Base-by-base conservation (phyloP, 2,113 vertebrate species). In the Ictalurus furcatus region DNA sequence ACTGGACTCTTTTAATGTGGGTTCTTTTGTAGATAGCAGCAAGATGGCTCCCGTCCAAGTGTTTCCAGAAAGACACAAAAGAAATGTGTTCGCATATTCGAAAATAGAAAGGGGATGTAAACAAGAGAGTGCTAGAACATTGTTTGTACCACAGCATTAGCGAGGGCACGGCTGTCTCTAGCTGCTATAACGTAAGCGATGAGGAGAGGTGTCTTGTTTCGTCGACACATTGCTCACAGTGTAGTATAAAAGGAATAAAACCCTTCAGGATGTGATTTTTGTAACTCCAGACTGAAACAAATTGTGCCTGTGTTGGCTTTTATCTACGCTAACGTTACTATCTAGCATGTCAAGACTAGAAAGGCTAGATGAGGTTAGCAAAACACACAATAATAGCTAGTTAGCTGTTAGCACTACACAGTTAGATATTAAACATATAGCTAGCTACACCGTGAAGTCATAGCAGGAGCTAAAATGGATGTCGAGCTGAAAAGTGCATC, bases 11-110 rank as follows among this genome's bases (percentile, higher is more conserved):
- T 34, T 58, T 34, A 34, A 28, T 44, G 74, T 63, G 71, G 85
- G 81, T 71, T 78, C 63, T 89, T 52, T 91, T 69, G 65, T 65
- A 78, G n/a, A 86, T 37, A 59, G 30, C 30, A 83, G 56, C 54
- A 59, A 23, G 30, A 83, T 37, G 56, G 11, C 21, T 23, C 23
- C 58, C 56, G 4, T 81, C 14, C 14, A n/a, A 1, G 2, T 9
- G 37, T 80, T n/a, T 56, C 78, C 28, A 80, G 28, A 30, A 80
- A 54, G 25, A 54, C 48, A 52, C 7, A 7, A 79, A 7, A 79
- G 21, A n/a, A 9, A 30, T 12, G 17, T 59, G 30, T 40, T 3
- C 40, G 40, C 21, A 37, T 81, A 30, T 54, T 56, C 7, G 2
- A 56, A 1, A 28, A 52, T 19, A 44, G 37, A 12, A 23, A 1